Percentiles rank a stretch among this genome's conserved stretches.
Conservation (phyloP, 2,888 invertebrate genomes). For the Hirtodrosophila histrioides region DNA sequence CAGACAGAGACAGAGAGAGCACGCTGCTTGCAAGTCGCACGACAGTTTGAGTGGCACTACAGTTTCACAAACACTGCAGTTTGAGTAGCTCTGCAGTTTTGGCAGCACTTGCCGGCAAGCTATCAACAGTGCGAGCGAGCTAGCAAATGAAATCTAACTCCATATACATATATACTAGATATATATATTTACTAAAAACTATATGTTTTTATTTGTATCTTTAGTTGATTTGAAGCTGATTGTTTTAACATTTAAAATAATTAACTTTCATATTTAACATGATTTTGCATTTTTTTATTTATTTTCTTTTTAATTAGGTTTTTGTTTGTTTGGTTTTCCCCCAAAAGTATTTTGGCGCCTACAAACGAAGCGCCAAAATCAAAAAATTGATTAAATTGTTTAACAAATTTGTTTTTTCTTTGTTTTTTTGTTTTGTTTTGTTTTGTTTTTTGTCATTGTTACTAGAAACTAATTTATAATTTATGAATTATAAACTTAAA, state of each 20-base stretch:
- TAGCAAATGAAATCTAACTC: background rate
- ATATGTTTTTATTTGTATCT: slow-evolving; percentile 31
- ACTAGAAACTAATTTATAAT: slow-evolving; percentile 66
- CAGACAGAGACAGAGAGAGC: no score
- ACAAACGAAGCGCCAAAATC: slow-evolving; percentile 25
- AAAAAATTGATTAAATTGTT: slow-evolving; percentile 22
- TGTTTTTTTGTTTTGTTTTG: background rate
- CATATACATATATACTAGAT: slow-evolving; percentile 22
- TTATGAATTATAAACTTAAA: slow-evolving; percentile 69
- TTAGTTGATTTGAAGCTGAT: slow-evolving; percentile 20
- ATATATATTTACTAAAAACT: slow-evolving; percentile 48
- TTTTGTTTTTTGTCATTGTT: slow-evolving; percentile 14
- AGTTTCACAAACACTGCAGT: background rate
- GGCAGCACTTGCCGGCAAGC: background rate
- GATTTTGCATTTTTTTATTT: slow-evolving; percentile 17
- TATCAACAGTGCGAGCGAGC: background rate
- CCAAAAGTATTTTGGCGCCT: slow-evolving; percentile 33
- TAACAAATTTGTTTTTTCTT: slow-evolving; percentile 57
- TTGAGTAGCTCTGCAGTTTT: slow-evolving; percentile 13
- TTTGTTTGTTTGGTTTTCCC: slow-evolving; percentile 14
- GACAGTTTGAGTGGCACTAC: no score
- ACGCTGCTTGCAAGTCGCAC: background rate
- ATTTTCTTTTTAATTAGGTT: slow-evolving; percentile 8
- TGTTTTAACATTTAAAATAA: slow-evolving; percentile 30
- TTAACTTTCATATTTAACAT: slow-evolving; percentile 53